Percentiles rank a stretch among this genome's conserved stretches.
phyloP scores from a whole-genome alignment of 2,888 invertebrate species.

The Dyspetes luteomarginatus region DNA sequence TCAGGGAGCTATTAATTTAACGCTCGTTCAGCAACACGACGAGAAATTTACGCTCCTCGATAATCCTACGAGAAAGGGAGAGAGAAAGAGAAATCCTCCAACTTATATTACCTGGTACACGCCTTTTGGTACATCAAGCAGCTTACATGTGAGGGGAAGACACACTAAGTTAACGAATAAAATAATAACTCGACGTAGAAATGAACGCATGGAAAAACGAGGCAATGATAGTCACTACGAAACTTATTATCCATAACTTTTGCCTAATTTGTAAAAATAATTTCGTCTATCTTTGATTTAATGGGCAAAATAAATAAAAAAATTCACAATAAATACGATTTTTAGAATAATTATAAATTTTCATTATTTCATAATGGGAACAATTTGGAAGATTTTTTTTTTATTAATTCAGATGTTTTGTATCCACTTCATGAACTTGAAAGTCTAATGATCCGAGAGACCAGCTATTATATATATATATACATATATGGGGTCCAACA shows the following conservation, averaged over 20 bases:
- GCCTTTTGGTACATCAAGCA: constrained; percentile 43
- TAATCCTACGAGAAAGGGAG: not conserved
- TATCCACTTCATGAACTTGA: not conserved
- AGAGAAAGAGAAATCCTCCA: no score
- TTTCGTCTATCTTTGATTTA: no score
- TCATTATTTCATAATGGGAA: no score
- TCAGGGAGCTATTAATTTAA: constrained; percentile 20
- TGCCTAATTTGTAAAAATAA: no score
- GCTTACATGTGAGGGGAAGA: not conserved
- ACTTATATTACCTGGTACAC: constrained; percentile 14
- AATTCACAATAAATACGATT: no score
- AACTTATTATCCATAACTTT: no score
- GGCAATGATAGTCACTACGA: no score
- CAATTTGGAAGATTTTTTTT: not conserved
- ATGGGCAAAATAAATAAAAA: no score
- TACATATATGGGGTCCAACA: not conserved
- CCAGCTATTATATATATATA: not conserved
- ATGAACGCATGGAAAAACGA: constrained; percentile 44
- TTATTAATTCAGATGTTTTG: not conserved
- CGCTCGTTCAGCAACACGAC: constrained; percentile 17
- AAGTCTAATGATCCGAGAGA: constrained; percentile 19
- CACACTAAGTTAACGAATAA: not conserved
- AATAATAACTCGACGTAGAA: constrained; percentile 34
- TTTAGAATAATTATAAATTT: no score
- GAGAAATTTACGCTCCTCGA: constrained; percentile 14